Percentiles rank a stretch among this genome's conserved stretches.
phyloP scores from a whole-genome alignment of 1,140 invertebrate genomes.

The Zaprionus inermis region DNA sequence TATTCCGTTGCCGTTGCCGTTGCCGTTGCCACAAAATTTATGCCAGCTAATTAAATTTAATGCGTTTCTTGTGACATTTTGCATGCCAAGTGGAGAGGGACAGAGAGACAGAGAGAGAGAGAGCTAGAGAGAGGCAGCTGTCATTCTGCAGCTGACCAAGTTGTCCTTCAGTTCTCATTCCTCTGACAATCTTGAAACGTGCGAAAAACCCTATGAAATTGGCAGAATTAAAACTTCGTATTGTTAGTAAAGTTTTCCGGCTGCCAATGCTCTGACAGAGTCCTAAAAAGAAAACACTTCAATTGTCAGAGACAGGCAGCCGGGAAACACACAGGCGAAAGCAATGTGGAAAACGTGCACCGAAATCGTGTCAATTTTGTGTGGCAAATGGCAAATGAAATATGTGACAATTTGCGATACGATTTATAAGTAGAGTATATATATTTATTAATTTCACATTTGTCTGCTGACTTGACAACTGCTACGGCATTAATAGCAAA shows the following conservation, averaged over 20 bases:
- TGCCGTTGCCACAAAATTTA: constrained; percentile 55
- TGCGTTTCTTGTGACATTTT: constrained; percentile 57
- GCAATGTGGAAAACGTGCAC: constrained; percentile 24
- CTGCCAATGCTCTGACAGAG: background rate
- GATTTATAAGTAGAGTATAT: background rate
- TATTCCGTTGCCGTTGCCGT: background rate
- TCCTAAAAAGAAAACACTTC: constrained; percentile 36
- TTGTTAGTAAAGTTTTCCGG: constrained; percentile 55
- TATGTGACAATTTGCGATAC: constrained; percentile 30
- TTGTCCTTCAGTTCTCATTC: constrained; percentile 50
- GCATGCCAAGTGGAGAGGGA: background rate
- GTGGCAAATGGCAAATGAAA: constrained; percentile 25
- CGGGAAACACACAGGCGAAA: constrained; percentile 23
- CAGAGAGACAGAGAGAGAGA: background rate
- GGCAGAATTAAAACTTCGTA: constrained; percentile 55
- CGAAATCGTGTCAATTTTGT: constrained; percentile 61
- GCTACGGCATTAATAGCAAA: constrained; percentile 4
- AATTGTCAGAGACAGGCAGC: constrained; percentile 18
- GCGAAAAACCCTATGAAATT: constrained; percentile 17
- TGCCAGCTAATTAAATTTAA: constrained; percentile 79
- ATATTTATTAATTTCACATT: constrained; percentile 22
- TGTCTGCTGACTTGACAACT: constrained; percentile 26
- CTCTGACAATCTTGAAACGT: constrained; percentile 55
- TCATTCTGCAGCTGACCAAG: constrained; percentile 23
- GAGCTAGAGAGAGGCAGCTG: background rate